A percentile compares a stretch with the other conserved stretches of the same genome.
phyloP scores from a whole-genome alignment of 2,797 vertebrate species.

The Jordanella pulchra region DNA sequence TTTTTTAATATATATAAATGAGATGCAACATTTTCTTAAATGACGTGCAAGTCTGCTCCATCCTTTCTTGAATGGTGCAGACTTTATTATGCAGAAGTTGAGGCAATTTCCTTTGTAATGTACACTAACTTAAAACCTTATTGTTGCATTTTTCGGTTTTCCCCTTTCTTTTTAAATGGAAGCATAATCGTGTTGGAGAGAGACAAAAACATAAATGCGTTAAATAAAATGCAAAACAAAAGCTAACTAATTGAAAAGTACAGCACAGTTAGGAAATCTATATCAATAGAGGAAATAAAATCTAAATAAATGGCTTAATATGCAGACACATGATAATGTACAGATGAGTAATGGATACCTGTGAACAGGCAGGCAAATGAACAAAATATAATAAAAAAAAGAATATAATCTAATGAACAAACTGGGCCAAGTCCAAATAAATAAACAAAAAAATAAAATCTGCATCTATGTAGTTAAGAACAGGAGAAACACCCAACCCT shows the following conservation, averaged over 20 bases:
- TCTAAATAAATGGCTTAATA: background rate
- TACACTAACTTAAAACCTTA: background rate
- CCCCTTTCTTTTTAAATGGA: background rate
- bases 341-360: too few species aligned
- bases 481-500: slow-evolving; percentile 37
- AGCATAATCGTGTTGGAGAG: background rate
- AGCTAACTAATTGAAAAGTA: background rate
- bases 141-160: background rate
- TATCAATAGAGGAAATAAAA: background rate
- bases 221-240: background rate
- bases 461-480: slow-evolving; percentile 48
- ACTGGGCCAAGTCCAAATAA: slow-evolving; percentile 45
- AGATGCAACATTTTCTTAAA: too few species aligned
- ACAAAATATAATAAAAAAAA: too few species aligned
- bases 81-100: background rate
- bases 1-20: too few species aligned
- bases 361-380: background rate
- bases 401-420: background rate
- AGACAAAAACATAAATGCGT: background rate
- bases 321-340: background rate
- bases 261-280: background rate
- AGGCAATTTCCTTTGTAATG: background rate
- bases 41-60: too few species aligned
- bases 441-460: background rate
- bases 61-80: background rate